A percentile compares a stretch with the other conserved stretches of the same genome.
Conservation (phyloP, 2,888 invertebrate genomes). For the Ditula angustiorana region DNA sequence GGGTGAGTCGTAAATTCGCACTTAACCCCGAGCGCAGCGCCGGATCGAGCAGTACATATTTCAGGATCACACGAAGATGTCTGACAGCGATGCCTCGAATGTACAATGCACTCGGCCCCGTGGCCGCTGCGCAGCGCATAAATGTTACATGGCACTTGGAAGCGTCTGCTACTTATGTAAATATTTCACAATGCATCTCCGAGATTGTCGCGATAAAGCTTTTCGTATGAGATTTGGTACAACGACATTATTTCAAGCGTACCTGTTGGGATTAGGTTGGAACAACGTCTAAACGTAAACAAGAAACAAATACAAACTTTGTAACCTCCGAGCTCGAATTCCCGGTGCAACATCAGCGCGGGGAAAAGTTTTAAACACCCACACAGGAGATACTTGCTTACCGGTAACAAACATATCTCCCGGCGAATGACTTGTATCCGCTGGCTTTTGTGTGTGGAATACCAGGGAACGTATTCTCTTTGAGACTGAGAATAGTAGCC, state of each 20-base stretch:
- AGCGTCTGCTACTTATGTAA: slow-evolving; percentile 20
- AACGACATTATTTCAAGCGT: slow-evolving; percentile 19
- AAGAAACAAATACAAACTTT: slow-evolving; percentile 39
- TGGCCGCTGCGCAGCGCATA: slow-evolving; percentile 41
- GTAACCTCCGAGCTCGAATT: slow-evolving; percentile 34
- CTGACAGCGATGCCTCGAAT: slow-evolving; percentile 52
- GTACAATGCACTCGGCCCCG: slow-evolving; percentile 55
- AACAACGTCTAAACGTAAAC: slow-evolving; percentile 37
- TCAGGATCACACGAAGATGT: slow-evolving; percentile 62
- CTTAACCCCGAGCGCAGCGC: slow-evolving; percentile 57
- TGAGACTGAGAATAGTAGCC: not conserved
- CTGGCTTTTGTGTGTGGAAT: slow-evolving; percentile 18
- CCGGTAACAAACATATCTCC: slow-evolving; percentile 33
- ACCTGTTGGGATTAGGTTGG: slow-evolving; percentile 33
- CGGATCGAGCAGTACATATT: slow-evolving; percentile 62
- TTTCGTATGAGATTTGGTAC: slow-evolving; percentile 24
- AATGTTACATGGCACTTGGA: slow-evolving; percentile 36
- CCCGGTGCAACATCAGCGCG: slow-evolving; percentile 35
- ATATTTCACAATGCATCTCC: slow-evolving; percentile 27
- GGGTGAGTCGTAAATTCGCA: slow-evolving; percentile 65
- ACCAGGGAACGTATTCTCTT: not conserved
- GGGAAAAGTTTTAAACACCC: slow-evolving; percentile 37
- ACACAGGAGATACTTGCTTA: slow-evolving; percentile 31
- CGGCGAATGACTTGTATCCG: slow-evolving; percentile 14
- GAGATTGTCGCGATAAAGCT: slow-evolving; percentile 21